phyloP scores from a whole-genome alignment of 2,888 invertebrate species.

The Drosophila bunnanda region DNA sequence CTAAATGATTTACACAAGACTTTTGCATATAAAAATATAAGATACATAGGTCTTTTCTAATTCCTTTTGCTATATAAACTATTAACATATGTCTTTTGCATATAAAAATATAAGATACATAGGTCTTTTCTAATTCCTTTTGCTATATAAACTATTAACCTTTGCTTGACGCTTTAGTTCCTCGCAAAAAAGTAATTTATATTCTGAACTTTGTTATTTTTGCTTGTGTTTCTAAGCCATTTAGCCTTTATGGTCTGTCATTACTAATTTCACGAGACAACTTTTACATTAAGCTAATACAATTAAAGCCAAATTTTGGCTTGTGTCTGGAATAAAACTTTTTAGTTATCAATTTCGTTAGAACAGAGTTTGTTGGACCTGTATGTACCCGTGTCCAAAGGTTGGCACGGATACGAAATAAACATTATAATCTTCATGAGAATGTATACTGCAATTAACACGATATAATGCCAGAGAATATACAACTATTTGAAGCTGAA shows the following conservation, averaged over 20 bases:
- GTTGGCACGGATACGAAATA: background rate
- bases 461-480: background rate
- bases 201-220: background rate
- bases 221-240: background rate
- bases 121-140: too few species aligned
- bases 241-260: background rate
- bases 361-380: background rate
- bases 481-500: constrained; percentile 2
- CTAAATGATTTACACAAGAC: too few species aligned
- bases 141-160: background rate
- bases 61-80: background rate
- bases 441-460: background rate
- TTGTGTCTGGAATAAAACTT: background rate
- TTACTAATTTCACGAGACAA: constrained; percentile 4
- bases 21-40: too few species aligned
- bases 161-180: background rate
- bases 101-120: background rate
- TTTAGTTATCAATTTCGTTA: background rate
- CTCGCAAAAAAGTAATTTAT: background rate
- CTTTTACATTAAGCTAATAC: background rate
- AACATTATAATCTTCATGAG: constrained; percentile 1
- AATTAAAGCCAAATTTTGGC: background rate
- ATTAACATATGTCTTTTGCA: too few species aligned
- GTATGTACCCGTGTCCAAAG: background rate
- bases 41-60: background rate